phyloP scores from a whole-genome alignment of 2,888 invertebrate genomes.

The Apodemia duryi region DNA sequence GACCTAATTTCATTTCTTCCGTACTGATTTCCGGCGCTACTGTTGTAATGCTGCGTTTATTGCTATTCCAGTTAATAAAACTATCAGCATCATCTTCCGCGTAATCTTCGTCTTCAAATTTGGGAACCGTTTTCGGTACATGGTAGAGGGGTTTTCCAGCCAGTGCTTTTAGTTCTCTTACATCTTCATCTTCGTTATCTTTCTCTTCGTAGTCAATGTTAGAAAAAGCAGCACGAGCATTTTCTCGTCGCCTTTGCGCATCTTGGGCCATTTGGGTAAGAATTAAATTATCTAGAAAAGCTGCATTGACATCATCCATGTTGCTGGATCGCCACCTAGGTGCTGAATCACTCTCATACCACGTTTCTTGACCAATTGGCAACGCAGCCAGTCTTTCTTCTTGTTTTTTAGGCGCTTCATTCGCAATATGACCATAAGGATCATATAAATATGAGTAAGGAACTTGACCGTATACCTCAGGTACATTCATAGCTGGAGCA shows the following conservation, averaged over 20 bases:
- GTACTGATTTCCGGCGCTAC: slow-evolving; percentile 49
- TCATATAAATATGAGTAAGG: slow-evolving; percentile 69
- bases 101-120: slow-evolving; percentile 67
- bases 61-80: slow-evolving; percentile 74
- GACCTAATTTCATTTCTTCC: slow-evolving; percentile 56
- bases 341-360: slow-evolving; percentile 78
- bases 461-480: slow-evolving; percentile 61
- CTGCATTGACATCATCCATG: slow-evolving; percentile 78
- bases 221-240: slow-evolving; percentile 65
- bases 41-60: slow-evolving; percentile 67
- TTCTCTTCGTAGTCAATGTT: slow-evolving; percentile 61
- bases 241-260: slow-evolving; percentile 70
- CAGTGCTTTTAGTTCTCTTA: slow-evolving; percentile 81
- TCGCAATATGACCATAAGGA: slow-evolving; percentile 73
- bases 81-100: slow-evolving; percentile 52
- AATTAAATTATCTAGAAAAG: slow-evolving; percentile 83
- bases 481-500: slow-evolving; percentile 50
- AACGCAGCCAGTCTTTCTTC: slow-evolving; percentile 80
- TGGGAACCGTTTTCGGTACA: slow-evolving; percentile 65
- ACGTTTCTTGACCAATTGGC: slow-evolving; percentile 83
- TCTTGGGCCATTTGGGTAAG: slow-evolving; percentile 83
- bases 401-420: slow-evolving; percentile 81
- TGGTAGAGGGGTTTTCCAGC: slow-evolving; percentile 76
- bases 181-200: slow-evolving; percentile 81
- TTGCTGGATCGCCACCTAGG: slow-evolving; percentile 65